These are phyloP conservation scores for Ranitomeya variabilis DNA, from an alignment of 2,113 vertebrate genomes.

Conservation along the genomic window DNA sequence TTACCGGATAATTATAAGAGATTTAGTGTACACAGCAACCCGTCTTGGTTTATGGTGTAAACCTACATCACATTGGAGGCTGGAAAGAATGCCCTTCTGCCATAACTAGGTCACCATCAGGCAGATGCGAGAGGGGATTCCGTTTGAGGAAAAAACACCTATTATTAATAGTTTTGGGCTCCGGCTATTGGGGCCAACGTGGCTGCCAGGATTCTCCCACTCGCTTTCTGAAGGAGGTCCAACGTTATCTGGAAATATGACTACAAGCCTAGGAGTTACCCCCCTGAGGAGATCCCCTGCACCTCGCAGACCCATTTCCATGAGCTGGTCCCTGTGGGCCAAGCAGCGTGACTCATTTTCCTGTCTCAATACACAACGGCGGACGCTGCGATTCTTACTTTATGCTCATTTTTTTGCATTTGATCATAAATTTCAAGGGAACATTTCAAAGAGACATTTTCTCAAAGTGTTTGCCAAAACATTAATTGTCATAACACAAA, in stretches of 20 bases:
- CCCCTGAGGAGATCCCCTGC: background rate
- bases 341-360: slow-evolving; percentile 45
- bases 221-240: slow-evolving; percentile 36
- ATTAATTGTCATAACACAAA: background rate
- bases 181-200: slow-evolving; percentile 15
- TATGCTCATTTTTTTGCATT: background rate
- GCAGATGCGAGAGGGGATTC: slow-evolving; percentile 47
- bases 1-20: slow-evolving; percentile 1
- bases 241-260: slow-evolving; percentile 48
- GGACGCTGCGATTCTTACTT: slow-evolving; percentile 1
- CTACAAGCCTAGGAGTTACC: slow-evolving; percentile 27
- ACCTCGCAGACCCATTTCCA: slow-evolving; percentile 24
- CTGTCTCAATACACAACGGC: slow-evolving; percentile 35
- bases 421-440: slow-evolving; percentile 7
- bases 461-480: too few relatives aligned
- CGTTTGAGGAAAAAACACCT: slow-evolving; percentile 43
- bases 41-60: slow-evolving; percentile 8
- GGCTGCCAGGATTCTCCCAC: slow-evolving; percentile 39
- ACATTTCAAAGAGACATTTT: background rate
- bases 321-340: slow-evolving; percentile 22
- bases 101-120: slow-evolving; percentile 38
- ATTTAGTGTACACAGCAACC: slow-evolving; percentile 35
- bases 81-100: slow-evolving; percentile 35
- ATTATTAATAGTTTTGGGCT: slow-evolving; percentile 39
- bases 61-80: slow-evolving; percentile 24